Percentiles rank a stretch among this genome's conserved stretches.
phyloP scores from a whole-genome alignment of 2,888 invertebrate genomes.

The Meta bourneti region DNA sequence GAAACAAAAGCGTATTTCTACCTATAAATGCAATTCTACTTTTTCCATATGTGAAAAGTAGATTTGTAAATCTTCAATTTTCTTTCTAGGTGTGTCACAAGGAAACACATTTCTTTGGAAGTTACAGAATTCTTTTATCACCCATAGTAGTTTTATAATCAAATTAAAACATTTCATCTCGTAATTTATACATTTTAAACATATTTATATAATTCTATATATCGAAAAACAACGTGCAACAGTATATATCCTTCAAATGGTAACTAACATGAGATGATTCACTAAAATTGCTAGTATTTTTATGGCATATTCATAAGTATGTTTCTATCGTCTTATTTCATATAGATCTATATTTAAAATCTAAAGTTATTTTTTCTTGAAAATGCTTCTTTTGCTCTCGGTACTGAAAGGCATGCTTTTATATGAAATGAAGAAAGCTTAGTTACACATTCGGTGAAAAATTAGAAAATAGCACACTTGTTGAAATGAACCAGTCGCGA shows the following conservation, averaged over 20 bases:
- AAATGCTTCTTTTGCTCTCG: not conserved
- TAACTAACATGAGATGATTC: not conserved
- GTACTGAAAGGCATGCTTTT: not conserved
- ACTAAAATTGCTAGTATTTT: not conserved
- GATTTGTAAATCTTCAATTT: too few relatives aligned
- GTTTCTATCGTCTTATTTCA: not conserved
- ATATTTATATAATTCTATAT: not conserved
- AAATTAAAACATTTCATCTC: too few relatives aligned
- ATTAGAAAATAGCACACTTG: constrained; percentile 29
- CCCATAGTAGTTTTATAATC: too few relatives aligned
- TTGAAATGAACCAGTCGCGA: constrained; percentile 3
- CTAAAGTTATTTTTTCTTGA: not conserved
- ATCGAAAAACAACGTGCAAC: not conserved
- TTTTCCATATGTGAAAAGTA: too few relatives aligned
- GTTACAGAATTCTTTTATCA: too few relatives aligned
- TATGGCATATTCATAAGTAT: not conserved
- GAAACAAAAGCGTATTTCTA: too few relatives aligned
- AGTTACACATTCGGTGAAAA: constrained; percentile 1
- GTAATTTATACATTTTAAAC: not conserved
- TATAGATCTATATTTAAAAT: constrained; percentile 1
- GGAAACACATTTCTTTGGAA: too few relatives aligned
- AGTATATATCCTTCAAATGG: not conserved
- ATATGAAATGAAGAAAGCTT: not conserved
- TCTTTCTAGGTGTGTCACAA: too few relatives aligned
- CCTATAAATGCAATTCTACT: too few relatives aligned